These are phyloP conservation scores for Apotomis capreana DNA, from an alignment of 2,888 invertebrate genomes.

Conservation along the genomic window DNA sequence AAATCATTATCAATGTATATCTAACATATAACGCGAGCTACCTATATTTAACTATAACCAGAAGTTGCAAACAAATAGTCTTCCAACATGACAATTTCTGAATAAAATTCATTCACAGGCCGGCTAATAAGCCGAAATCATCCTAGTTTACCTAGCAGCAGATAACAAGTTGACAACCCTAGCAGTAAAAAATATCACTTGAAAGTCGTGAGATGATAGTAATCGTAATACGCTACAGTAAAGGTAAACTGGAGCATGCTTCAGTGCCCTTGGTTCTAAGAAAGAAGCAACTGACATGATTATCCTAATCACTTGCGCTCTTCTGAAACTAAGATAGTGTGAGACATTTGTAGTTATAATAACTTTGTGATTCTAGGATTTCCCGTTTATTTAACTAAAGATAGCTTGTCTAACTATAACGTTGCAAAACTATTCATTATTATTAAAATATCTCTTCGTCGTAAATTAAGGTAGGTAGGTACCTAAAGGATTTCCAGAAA, in stretches of 20 bases:
- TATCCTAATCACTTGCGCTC: background rate
- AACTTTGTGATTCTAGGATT: background rate
- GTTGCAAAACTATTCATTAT: no score
- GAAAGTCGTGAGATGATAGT: conserved; percentile 30
- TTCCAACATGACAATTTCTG: no score
- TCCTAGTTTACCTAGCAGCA: background rate
- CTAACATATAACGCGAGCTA: no score
- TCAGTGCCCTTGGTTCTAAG: background rate
- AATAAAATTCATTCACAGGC: no score
- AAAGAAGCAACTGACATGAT: background rate
- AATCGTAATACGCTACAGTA: conserved; percentile 11
- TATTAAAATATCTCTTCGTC: no score
- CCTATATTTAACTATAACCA: no score
- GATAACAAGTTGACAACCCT: conserved; percentile 2
- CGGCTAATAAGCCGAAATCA: background rate
- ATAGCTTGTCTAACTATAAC: background rate
- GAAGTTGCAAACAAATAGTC: no score
- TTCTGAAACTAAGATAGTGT: background rate
- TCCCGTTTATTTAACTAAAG: background rate
- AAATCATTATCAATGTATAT: no score
- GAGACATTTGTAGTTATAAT: background rate
- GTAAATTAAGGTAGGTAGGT: no score
- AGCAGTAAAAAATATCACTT: conserved; percentile 19
- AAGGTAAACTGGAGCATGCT: conserved; percentile 19
- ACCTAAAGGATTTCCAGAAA: no score